Percentiles rank a stretch among this genome's conserved stretches.
Conservation (phyloP, 2,888 invertebrate species). For the Drosophila monieri region DNA sequence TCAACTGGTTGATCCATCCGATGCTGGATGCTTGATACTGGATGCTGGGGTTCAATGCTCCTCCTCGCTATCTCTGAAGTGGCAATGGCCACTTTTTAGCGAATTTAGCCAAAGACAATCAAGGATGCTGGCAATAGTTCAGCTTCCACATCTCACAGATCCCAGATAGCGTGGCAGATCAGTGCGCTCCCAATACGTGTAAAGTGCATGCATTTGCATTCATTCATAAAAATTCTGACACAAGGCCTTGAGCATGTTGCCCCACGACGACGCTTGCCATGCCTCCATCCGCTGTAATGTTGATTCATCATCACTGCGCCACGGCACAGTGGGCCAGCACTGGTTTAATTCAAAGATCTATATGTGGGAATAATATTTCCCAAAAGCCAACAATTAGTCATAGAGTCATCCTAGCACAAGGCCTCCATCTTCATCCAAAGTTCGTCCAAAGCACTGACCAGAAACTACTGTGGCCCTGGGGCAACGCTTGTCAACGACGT, state of each 20-base stretch:
- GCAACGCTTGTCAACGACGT: conserved; percentile 37
- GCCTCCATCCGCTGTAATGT: conserved; percentile 42
- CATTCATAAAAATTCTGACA: conserved; percentile 58
- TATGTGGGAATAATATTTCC: background rate
- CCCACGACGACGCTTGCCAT: conserved; percentile 29
- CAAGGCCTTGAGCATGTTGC: conserved; percentile 53
- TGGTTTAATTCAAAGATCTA: background rate
- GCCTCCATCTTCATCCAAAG: background rate
- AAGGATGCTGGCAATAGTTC: conserved; percentile 34
- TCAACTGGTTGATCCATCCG: conserved; percentile 51
- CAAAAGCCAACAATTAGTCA: background rate
- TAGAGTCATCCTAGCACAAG: background rate
- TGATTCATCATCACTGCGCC: conserved; percentile 45
- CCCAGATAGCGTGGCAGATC: conserved; percentile 11
- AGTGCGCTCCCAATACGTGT: conserved; percentile 39
- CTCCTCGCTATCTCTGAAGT: conserved; percentile 18
- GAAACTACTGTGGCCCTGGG: conserved; percentile 25
- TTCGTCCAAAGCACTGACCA: background rate
- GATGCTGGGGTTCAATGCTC: conserved; percentile 43
- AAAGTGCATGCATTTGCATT: conserved; percentile 46
- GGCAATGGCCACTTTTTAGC: conserved; percentile 41
- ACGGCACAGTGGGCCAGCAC: conserved; percentile 12
- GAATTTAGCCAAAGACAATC: conserved; percentile 20
- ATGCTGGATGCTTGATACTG: conserved; percentile 10
- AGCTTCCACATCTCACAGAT: conserved; percentile 4